Conservation (phyloP, 2,888 invertebrate species). For the Cybosia mesomella region DNA sequence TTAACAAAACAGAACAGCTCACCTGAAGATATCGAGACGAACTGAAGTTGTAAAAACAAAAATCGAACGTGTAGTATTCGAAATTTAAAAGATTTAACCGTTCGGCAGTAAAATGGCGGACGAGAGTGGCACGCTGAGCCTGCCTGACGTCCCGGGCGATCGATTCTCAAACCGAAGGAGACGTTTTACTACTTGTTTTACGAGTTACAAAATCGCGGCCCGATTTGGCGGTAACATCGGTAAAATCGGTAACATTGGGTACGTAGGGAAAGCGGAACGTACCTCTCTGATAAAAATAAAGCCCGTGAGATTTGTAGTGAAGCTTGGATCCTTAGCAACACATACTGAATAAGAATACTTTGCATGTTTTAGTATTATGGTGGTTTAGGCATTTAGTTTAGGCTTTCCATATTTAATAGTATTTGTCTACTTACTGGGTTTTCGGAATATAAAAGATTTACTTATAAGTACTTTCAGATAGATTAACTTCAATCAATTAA, state of each 20-base stretch:
- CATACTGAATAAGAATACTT: constrained; percentile 49
- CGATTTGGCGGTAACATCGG: constrained; percentile 62
- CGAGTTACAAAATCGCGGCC: constrained; percentile 68
- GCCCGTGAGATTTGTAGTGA: constrained; percentile 63
- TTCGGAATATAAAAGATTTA: no score
- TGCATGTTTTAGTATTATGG: constrained; percentile 42
- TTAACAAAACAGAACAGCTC: constrained; percentile 32
- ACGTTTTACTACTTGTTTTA: constrained; percentile 75
- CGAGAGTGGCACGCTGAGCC: constrained; percentile 54
- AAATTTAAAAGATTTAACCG: constrained; percentile 71
- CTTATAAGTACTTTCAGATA: no score
- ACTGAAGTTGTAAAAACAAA: constrained; percentile 53
- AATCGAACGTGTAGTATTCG: constrained; percentile 57
- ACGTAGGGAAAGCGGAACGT: constrained; percentile 55
- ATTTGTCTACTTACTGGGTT: no score
- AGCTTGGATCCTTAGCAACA: constrained; percentile 46
- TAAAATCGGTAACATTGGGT: constrained; percentile 39
- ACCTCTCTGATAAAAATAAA: constrained; percentile 70
- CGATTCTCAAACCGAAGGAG: constrained; percentile 70
- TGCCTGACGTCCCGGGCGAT: constrained; percentile 58
- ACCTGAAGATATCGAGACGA: constrained; percentile 44
- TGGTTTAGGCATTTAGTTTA: not conserved
- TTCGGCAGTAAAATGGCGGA: constrained; percentile 62
- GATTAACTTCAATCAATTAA: no score
- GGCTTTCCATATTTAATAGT: not conserved